phyloP scores from a whole-genome alignment of 2,113 vertebrate genomes.

The Gallinago jamesoni region DNA sequence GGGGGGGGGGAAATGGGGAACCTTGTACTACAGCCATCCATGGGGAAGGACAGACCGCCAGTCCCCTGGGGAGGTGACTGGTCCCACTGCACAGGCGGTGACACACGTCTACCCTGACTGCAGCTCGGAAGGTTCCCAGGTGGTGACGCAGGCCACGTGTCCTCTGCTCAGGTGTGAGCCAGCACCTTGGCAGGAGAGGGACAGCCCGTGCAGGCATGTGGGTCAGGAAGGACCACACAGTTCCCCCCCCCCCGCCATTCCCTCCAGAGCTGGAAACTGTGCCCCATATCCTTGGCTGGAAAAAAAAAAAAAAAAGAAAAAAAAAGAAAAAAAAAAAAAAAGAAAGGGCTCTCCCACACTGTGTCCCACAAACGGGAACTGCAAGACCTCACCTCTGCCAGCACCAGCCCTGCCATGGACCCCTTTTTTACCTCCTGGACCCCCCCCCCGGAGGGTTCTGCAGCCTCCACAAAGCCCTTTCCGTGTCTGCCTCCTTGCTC shows the following conservation, averaged over 20 bases:
- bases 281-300: too few species aligned
- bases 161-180: neutral
- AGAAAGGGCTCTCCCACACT: neutral
- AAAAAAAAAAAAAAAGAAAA: neutral
- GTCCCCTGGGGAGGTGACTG: too few species aligned
- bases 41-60: accelerated
- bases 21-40: accelerated
- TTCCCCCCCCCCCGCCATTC: too few species aligned
- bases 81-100: accelerated
- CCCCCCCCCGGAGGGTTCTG: accelerated
- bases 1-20: accelerated
- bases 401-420: neutral
- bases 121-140: neutral
- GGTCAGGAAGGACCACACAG: neutral
- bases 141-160: neutral
- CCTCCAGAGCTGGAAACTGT: neutral
- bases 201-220: accelerated
- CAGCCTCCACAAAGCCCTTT: neutral
- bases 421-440: neutral
- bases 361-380: neutral
- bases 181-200: neutral
- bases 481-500: neutral
- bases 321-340: too few species aligned
- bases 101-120: accelerated
- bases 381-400: neutral